These are phyloP conservation scores for Microtus ochrogaster DNA, from an alignment of 2,113 vertebrate genomes.

Conservation along the genomic window DNA sequence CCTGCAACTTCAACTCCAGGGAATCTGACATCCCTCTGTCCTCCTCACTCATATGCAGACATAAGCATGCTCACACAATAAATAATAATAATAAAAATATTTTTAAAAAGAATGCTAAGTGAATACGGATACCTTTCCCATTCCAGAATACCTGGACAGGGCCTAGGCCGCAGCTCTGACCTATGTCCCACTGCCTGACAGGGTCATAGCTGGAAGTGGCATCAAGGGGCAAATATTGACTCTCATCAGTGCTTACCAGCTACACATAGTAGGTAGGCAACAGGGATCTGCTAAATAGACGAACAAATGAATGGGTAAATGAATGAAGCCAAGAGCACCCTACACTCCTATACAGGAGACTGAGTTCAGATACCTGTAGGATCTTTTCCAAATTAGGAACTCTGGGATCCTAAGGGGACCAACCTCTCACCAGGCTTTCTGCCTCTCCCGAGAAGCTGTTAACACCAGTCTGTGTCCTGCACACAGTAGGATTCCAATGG, in stretches of 20 bases:
- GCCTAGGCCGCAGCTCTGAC: not conserved
- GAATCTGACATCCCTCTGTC: not conserved
- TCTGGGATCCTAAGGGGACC: not conserved
- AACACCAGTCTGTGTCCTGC: not conserved
- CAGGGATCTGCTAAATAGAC: not conserved
- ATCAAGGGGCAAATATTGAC: not conserved
- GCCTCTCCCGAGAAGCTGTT: not conserved
- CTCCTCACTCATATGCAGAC: not conserved
- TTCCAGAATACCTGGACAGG: not conserved
- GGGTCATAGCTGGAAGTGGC: not conserved
- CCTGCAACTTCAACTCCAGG: not conserved
- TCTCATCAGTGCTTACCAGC: not conserved
- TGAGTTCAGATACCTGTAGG: not conserved
- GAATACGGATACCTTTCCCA: not conserved
- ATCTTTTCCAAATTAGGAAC: constrained; percentile 9
- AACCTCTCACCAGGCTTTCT: not conserved
- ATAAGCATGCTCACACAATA: not conserved
- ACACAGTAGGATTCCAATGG: not conserved
- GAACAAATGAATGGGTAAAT: not conserved
- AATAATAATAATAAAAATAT: not conserved
- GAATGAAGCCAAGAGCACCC: not conserved
- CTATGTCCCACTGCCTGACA: not conserved
- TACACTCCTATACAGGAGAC: not conserved
- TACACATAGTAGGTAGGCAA: not conserved
- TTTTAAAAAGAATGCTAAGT: not conserved